Conservation (phyloP, 2,113 vertebrate species). For the Vireo altiloquus region DNA sequence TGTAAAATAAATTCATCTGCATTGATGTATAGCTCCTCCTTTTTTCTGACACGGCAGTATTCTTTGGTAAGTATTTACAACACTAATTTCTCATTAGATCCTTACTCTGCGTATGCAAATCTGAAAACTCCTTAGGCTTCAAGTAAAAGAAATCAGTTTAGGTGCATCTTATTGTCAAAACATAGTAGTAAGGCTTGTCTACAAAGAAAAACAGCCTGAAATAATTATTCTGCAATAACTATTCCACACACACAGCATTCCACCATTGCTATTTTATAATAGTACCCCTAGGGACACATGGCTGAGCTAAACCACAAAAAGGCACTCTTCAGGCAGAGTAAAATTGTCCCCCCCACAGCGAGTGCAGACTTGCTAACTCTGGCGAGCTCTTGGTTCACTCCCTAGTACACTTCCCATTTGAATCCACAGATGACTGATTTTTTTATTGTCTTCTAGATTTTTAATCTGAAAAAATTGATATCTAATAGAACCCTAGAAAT, state of each 20-base stretch:
- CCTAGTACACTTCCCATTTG: conserved; percentile 15
- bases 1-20: background rate
- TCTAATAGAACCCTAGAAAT: background rate
- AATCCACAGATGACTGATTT: conserved; percentile 9
- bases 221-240: conserved; percentile 55
- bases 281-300: conserved; percentile 47
- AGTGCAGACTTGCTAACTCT: conserved; percentile 66
- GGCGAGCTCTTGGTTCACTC: conserved; percentile 39
- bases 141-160: background rate
- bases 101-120: background rate
- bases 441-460: background rate
- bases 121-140: background rate
- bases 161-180: conserved; percentile 3
- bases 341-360: conserved; percentile 52
- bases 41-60: background rate
- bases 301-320: conserved; percentile 64
- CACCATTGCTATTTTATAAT: conserved; percentile 60
- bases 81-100: background rate
- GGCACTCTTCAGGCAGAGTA: conserved; percentile 48
- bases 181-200: background rate
- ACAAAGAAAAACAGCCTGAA: conserved; percentile 43
- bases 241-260: conserved; percentile 54
- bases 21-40: background rate
- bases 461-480: background rate
- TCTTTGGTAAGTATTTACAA: background rate